Percentiles rank a stretch among this genome's conserved stretches.
Evolutionary conservation across 2,888 invertebrate species (phyloP).

Genomic region (Empis livida): DNA sequence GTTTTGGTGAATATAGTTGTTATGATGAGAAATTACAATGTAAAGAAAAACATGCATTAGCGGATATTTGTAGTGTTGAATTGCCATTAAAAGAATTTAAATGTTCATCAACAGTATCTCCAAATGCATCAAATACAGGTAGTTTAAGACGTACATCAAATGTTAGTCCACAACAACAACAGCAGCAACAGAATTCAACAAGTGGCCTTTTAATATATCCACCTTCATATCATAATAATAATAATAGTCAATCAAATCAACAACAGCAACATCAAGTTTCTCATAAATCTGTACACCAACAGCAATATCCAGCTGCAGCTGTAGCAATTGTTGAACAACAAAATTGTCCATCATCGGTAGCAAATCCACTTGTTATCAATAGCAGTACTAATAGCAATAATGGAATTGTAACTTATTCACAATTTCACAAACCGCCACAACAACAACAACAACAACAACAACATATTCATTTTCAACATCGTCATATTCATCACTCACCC

Average conservation of each 20-base stretch:
- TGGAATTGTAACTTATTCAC: slow-evolving; percentile 13
- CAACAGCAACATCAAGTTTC: neutral
- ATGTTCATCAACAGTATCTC: slow-evolving; percentile 37
- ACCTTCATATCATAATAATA: slow-evolving; percentile 12
- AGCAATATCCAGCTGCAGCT: neutral
- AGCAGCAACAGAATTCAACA: neutral
- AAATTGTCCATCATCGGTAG: slow-evolving; percentile 14
- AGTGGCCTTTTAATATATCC: slow-evolving; percentile 13
- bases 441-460: slow-evolving; percentile 5
- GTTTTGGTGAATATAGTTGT: slow-evolving; percentile 53
- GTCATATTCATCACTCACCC: neutral
- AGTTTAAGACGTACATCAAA: slow-evolving; percentile 24
- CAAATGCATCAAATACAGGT: slow-evolving; percentile 19
- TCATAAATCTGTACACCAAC: neutral
- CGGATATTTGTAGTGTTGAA: slow-evolving; percentile 46
- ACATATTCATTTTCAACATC: slow-evolving; percentile 4
- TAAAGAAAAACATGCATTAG: slow-evolving; percentile 43
- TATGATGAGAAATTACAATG: slow-evolving; percentile 46
- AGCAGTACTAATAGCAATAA: slow-evolving; percentile 1
- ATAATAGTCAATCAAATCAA: neutral
- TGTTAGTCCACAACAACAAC: neutral
- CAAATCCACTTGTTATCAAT: neutral
- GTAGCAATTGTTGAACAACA: neutral
- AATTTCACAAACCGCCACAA: slow-evolving; percentile 9
- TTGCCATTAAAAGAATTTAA: slow-evolving; percentile 47